Percentiles rank a stretch among this genome's conserved stretches.
Conservation (phyloP, 2,113 vertebrate species). For the Chlorodrepanis virens region DNA sequence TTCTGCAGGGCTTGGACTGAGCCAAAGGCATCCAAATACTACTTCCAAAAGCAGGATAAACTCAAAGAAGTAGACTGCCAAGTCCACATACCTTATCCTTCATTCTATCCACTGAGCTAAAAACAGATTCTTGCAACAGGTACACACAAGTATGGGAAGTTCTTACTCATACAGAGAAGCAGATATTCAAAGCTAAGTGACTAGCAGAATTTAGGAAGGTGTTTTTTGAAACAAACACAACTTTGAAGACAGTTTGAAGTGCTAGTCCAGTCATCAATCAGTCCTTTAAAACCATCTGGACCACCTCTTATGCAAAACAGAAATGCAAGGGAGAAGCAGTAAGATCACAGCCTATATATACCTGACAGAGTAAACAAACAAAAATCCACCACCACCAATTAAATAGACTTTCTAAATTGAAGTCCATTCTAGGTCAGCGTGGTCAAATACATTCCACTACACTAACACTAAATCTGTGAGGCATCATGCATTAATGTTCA, state of each 20-base stretch:
- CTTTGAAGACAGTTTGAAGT: neutral
- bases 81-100: constrained; percentile 54
- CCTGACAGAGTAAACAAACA: neutral
- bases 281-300: neutral
- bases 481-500: neutral
- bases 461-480: neutral
- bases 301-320: neutral
- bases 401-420: neutral
- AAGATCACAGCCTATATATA: neutral
- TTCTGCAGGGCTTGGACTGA: constrained; percentile 13
- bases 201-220: neutral
- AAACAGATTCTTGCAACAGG: constrained; percentile 57
- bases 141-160: constrained; percentile 52
- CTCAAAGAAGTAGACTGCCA: constrained; percentile 25
- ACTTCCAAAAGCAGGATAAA: constrained; percentile 58
- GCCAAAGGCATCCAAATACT: constrained; percentile 56
- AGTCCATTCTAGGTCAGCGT: neutral
- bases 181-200: neutral
- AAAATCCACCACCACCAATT: neutral
- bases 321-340: neutral
- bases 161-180: constrained; percentile 20
- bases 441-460: neutral
- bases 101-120: constrained; percentile 41
- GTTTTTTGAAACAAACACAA: neutral
- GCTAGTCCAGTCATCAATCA: neutral